These are phyloP conservation scores for Magallana gigas DNA, from an alignment of 1,140 invertebrate species.

Conservation along the genomic window DNA sequence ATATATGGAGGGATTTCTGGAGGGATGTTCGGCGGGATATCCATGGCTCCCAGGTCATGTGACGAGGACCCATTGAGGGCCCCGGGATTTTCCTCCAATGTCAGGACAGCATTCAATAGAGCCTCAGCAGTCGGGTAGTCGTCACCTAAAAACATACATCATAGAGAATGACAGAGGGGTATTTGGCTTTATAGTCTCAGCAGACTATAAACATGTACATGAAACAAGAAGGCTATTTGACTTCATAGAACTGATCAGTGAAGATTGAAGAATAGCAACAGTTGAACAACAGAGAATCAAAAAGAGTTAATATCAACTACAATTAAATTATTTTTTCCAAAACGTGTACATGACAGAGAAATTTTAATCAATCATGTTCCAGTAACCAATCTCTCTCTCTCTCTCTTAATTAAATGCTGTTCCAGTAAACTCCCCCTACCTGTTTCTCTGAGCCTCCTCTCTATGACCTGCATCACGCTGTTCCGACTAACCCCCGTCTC, in stretches of 20 bases:
- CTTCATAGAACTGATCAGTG: neutral
- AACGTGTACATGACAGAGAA: no score
- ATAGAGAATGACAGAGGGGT: no score
- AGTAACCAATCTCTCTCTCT: neutral
- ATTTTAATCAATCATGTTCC: no score
- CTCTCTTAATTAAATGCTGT: neutral
- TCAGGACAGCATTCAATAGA: constrained; percentile 51
- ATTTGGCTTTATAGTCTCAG: neutral
- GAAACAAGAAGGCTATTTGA: neutral
- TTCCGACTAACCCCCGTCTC: constrained; percentile 47
- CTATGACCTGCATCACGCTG: constrained; percentile 52
- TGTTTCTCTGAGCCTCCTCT: constrained; percentile 52
- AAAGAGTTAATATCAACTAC: no score
- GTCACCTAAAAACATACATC: constrained; percentile 39
- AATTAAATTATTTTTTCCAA: no score
- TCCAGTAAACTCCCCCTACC: constrained; percentile 7
- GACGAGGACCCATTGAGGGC: neutral
- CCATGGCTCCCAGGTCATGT: neutral
- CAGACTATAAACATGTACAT: neutral
- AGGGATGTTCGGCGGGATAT: no score
- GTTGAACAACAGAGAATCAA: no score
- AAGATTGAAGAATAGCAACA: no score
- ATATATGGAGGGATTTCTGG: no score
- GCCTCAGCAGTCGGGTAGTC: constrained; percentile 49
- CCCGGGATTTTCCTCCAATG: constrained; percentile 36